Conservation (phyloP, 2,888 invertebrate species). For the Dioctria linearis region DNA sequence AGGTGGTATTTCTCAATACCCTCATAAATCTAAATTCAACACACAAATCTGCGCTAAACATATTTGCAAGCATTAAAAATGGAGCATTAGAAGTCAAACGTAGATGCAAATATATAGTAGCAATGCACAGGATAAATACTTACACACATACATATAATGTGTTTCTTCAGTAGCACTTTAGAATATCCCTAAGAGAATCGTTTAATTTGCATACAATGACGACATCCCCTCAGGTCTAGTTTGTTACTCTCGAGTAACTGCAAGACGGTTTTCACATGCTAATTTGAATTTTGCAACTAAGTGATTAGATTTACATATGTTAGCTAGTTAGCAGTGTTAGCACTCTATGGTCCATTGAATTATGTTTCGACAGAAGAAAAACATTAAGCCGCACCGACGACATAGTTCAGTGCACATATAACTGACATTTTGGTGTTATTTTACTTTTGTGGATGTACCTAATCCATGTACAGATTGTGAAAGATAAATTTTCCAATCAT, state of each 20-base stretch:
- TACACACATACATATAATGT: background rate
- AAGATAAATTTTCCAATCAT: no score
- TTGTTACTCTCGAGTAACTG: slow-evolving; percentile 12
- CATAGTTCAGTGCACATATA: no score
- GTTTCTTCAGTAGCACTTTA: slow-evolving; percentile 21
- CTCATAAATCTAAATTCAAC: no score
- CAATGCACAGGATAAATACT: background rate
- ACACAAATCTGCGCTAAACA: no score
- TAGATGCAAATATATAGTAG: background rate
- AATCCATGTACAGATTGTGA: no score
- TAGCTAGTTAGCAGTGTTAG: slow-evolving; percentile 1
- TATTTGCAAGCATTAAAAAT: background rate
- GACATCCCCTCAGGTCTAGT: slow-evolving; percentile 41
- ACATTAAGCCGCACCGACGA: no score
- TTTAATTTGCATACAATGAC: slow-evolving; percentile 46
- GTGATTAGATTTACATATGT: slow-evolving; percentile 36
- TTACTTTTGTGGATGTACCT: no score
- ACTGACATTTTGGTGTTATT: no score
- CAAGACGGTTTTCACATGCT: slow-evolving; percentile 22
- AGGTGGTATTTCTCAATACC: no score
- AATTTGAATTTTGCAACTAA: slow-evolving; percentile 40
- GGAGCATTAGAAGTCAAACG: background rate
- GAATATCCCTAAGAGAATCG: slow-evolving; percentile 39
- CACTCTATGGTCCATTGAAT: background rate
- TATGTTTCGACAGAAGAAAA: background rate